These are phyloP conservation scores for Trichonephila clavipes DNA, from an alignment of 1,140 invertebrate genomes.

Conservation along the genomic window DNA sequence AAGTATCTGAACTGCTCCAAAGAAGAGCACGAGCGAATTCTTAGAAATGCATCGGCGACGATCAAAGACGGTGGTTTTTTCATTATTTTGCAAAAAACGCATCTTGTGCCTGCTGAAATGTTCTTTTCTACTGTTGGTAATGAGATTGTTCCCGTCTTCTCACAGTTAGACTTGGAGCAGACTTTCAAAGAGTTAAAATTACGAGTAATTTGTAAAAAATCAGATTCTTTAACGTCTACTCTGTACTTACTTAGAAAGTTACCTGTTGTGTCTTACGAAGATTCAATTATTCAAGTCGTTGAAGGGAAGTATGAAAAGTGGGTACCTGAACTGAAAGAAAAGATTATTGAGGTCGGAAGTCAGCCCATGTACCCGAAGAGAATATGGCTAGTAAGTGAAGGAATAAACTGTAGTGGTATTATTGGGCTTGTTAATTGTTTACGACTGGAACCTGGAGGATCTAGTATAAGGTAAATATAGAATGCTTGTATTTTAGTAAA, in stretches of 20 bases:
- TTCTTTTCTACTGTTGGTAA: slow-evolving; percentile 78
- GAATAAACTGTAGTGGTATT: slow-evolving; percentile 85
- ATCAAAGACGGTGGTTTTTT: slow-evolving; percentile 88
- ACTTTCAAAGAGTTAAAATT: slow-evolving; percentile 76
- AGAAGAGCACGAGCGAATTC: slow-evolving; percentile 79
- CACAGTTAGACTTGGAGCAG: slow-evolving; percentile 60
- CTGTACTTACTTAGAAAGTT: slow-evolving; percentile 80
- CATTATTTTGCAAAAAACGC: slow-evolving; percentile 87
- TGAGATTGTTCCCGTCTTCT: slow-evolving; percentile 10
- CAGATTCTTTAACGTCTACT: slow-evolving; percentile 80
- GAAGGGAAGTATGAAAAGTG: slow-evolving; percentile 84
- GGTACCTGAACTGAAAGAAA: slow-evolving; percentile 85
- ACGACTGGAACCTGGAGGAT: slow-evolving; percentile 89
- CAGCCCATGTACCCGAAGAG: slow-evolving; percentile 81
- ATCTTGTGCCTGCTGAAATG: slow-evolving; percentile 81
- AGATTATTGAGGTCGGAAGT: slow-evolving; percentile 80
- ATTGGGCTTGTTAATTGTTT: slow-evolving; percentile 95
- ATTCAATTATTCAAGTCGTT: slow-evolving; percentile 80
- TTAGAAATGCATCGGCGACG: slow-evolving; percentile 81
- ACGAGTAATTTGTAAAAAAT: slow-evolving; percentile 78
- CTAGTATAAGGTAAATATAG: slow-evolving; percentile 84
- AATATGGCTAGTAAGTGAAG: slow-evolving; percentile 87
- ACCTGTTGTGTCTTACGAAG: slow-evolving; percentile 74
- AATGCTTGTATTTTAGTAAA: too few relatives aligned
- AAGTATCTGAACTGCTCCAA: slow-evolving; percentile 80